Evolutionary conservation across 2,888 invertebrate species (phyloP), one percentile per base, ranked within the genome.

Genomic region (Caenorhabditis wallacei): DNA sequence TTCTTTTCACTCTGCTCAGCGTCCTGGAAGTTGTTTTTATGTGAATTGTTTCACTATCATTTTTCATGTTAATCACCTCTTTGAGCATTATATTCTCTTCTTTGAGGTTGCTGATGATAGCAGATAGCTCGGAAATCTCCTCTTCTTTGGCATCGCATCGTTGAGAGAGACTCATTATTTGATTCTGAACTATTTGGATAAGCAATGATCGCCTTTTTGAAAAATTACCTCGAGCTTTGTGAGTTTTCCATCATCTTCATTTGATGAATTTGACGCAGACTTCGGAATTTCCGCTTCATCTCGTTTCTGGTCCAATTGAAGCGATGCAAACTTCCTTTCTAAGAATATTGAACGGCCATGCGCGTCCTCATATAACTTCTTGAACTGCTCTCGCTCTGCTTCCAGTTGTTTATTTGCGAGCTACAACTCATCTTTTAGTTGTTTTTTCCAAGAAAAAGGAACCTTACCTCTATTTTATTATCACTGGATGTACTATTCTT

Each of bases 331-430:
- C 70, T 83, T 83, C 22, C 83, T 26, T 24, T 83, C 83, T 46
- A 83, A 24, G n/a, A 61, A 79, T n/a, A 83, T 83, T 11, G 74
- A 74, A 13, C 72, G 70, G 0, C 74, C 79, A 54, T 79, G 79
- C n/a, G 79, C 79, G 37, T 80, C 83, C 54, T 83, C 83, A 48
- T 83, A 83, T 0, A 83, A 54, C 51, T 83, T 83, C 18, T 82
- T 82, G 53, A 78, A 82, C 35, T 82, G 82, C n/a, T 82, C 82
- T 20, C 72, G 30, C 40, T 82, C 82, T 4, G 56, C 53, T 43
- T 78, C 82, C 2, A 78, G 37, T 48, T 66, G 48, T 30, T 82
- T 76, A n/a, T 54, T 69, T 11, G 63, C 63, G 0, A 20, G 24
- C 76, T 82, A n/a, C n/a, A n/a, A n/a, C n/a, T n/a, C n/a, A n/a